A percentile compares a stretch with the other conserved stretches of the same genome.
Conservation (phyloP, 2,888 invertebrate species). For the Polydrusus pterygomalis region DNA sequence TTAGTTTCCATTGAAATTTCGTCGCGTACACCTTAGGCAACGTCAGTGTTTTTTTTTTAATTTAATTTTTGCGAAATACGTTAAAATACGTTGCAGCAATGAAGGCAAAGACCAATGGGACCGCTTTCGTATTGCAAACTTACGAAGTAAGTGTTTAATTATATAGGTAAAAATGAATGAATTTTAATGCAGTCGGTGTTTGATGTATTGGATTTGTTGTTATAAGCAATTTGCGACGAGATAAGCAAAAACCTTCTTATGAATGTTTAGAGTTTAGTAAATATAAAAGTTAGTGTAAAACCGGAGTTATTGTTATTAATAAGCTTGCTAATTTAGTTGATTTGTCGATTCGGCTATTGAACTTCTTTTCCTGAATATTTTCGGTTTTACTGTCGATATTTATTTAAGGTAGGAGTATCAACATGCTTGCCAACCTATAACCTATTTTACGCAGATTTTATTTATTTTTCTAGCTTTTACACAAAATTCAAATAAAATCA, state of each 20-base stretch:
- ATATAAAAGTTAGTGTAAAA: too few species aligned
- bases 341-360: too few species aligned
- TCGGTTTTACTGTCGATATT: too few species aligned
- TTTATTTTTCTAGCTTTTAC: too few species aligned
- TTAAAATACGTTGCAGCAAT: constrained; percentile 34
- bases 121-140: constrained; percentile 76
- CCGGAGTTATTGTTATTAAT: too few species aligned
- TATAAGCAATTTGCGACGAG: constrained; percentile 20
- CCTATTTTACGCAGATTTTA: too few species aligned
- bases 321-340: too few species aligned
- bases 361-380: too few species aligned
- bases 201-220: constrained; percentile 25
- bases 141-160: constrained; percentile 75
- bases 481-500: too few species aligned
- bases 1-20: constrained; percentile 48
- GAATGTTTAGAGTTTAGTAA: background rate
- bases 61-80: constrained; percentile 9
- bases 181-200: background rate
- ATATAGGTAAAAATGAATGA: background rate
- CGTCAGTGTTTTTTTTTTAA: constrained; percentile 14
- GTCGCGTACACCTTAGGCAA: constrained; percentile 31
- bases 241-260: background rate
- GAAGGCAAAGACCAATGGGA: constrained; percentile 67
- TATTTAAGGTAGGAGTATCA: too few species aligned
- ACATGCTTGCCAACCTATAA: too few species aligned